Percentiles rank a stretch among this genome's conserved stretches.
These are phyloP conservation scores for Atherinomorus stipes DNA, from an alignment of 2,113 vertebrate species.

Conservation along the genomic window DNA sequence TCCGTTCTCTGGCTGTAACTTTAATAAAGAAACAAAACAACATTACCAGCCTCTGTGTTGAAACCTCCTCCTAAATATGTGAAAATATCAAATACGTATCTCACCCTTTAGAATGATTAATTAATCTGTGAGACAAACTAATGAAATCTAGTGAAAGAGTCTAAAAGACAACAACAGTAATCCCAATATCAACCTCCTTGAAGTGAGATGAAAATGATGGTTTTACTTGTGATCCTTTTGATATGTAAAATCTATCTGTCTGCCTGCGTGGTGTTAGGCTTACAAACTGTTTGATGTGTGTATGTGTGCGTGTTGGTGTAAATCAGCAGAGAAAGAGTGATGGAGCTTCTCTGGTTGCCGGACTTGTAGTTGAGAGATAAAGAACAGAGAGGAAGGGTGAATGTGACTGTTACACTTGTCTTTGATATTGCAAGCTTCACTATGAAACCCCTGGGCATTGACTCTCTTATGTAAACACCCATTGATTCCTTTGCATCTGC, in stretches of 20 bases:
- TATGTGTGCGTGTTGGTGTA: not conserved
- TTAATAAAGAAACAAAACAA: too few species aligned
- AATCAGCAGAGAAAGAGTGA: constrained; percentile 18
- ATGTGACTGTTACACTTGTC: constrained; percentile 52
- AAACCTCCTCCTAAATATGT: too few species aligned
- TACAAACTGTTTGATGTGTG: constrained; percentile 22
- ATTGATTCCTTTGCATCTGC: constrained; percentile 79
- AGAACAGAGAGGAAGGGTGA: not conserved
- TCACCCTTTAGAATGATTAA: too few species aligned
- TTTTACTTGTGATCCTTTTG: constrained; percentile 22
- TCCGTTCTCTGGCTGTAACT: too few species aligned
- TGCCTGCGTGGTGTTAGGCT: constrained; percentile 17
- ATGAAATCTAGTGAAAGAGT: too few species aligned
- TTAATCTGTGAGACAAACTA: too few species aligned
- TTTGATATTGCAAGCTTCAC: constrained; percentile 69
- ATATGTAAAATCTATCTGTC: constrained; percentile 28
- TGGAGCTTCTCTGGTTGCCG: constrained; percentile 16
- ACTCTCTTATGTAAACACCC: constrained; percentile 81
- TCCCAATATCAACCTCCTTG: constrained; percentile 4
- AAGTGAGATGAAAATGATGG: not conserved
- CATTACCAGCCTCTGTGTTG: too few species aligned
- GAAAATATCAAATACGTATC: too few species aligned
- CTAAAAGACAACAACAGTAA: not conserved
- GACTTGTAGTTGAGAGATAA: constrained; percentile 6
- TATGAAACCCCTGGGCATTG: constrained; percentile 66